These are phyloP conservation scores for Parelbella ahira DNA, from an alignment of 2,888 invertebrate species.

Conservation along the genomic window DNA sequence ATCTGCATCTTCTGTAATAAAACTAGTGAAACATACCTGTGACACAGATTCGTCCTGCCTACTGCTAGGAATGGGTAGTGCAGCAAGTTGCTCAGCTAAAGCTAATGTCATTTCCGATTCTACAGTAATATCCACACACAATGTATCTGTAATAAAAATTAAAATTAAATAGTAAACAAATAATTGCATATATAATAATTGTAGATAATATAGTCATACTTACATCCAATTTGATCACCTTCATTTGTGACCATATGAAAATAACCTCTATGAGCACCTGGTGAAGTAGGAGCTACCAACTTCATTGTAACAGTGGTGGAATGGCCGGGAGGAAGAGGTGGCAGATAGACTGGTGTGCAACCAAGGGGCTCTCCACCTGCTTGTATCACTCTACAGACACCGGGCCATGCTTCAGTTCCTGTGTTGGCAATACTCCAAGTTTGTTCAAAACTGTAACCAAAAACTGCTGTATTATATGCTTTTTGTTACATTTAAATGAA, in stretches of 20 bases:
- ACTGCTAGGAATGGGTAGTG: slow-evolving; percentile 69
- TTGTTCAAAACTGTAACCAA: slow-evolving; percentile 86
- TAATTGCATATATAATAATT: too few species aligned
- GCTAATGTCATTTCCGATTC: slow-evolving; percentile 90
- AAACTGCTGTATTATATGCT: slow-evolving; percentile 1
- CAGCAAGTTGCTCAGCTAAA: slow-evolving; percentile 87
- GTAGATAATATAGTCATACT: too few species aligned
- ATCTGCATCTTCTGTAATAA: too few species aligned
- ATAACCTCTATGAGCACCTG: slow-evolving; percentile 90
- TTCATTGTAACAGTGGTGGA: slow-evolving; percentile 88
- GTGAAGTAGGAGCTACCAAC: slow-evolving; percentile 87
- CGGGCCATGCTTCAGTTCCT: slow-evolving; percentile 93
- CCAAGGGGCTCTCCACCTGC: slow-evolving; percentile 82
- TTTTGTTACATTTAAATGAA: too few species aligned
- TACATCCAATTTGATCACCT: slow-evolving; percentile 96
- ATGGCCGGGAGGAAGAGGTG: slow-evolving; percentile 87
- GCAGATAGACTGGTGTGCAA: slow-evolving; percentile 81
- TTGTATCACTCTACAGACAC: slow-evolving; percentile 88
- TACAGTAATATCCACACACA: slow-evolving; percentile 91
- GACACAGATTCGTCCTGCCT: slow-evolving; percentile 51
- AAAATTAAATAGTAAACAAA: too few species aligned
- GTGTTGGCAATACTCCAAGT: slow-evolving; percentile 94
- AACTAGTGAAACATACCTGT: slow-evolving; percentile 56
- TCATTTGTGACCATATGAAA: slow-evolving; percentile 94
- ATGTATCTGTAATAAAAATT: slow-evolving; percentile 82